phyloP scores from a whole-genome alignment of 2,797 vertebrate species.

The Graptemys geographica region DNA sequence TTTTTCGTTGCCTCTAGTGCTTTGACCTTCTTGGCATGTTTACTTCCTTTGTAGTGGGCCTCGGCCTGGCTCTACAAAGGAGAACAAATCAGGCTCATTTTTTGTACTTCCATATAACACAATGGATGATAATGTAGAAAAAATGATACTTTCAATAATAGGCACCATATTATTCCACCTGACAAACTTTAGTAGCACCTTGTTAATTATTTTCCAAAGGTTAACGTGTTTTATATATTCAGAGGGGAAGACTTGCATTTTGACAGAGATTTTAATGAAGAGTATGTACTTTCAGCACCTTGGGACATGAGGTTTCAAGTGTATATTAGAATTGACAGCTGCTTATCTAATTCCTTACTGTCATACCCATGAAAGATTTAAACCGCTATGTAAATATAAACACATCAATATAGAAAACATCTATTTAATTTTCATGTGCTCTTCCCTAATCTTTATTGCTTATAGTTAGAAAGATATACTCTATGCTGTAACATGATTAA shows the following conservation, averaged over 20 bases:
- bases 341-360: conserved; percentile 1
- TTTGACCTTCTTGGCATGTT: conserved; percentile 99
- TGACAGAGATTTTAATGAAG: conserved; percentile 35
- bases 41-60: conserved; percentile 99
- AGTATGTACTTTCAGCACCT: neutral
- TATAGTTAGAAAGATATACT: conserved; percentile 15
- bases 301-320: neutral
- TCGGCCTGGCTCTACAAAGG: conserved; percentile 97
- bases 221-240: neutral
- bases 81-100: conserved; percentile 92
- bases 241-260: neutral
- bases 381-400: conserved; percentile 22
- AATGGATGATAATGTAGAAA: conserved; percentile 77
- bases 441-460: neutral
- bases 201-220: neutral
- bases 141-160: conserved; percentile 82
- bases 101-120: conserved; percentile 79
- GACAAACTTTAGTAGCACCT: neutral
- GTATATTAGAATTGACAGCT: conserved; percentile 11
- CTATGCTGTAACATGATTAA: neutral
- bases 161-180: conserved; percentile 69
- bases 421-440: neutral
- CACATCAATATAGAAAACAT: conserved; percentile 16
- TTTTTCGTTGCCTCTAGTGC: conserved; percentile 95
- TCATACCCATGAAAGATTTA: conserved; percentile 12